Percentiles rank a stretch among this genome's conserved stretches.
Evolutionary conservation across 2,888 invertebrate genomes (phyloP).

Genomic region (Lamproptera curius): DNA sequence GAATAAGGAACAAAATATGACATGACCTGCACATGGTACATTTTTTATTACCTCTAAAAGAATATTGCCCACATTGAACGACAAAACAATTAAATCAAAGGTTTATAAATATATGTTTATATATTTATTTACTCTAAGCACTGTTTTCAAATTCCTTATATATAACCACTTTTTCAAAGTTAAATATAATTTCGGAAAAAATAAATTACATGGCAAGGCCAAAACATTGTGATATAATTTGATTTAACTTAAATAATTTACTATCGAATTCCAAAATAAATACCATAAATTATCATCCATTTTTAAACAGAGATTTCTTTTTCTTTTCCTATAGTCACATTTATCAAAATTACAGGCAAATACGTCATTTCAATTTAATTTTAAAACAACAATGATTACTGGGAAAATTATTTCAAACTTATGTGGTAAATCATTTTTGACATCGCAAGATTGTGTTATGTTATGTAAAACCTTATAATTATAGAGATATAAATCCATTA

Average conservation of each 20-base stretch:
- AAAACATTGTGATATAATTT: slow-evolving; percentile 33
- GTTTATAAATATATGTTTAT: slow-evolving; percentile 21
- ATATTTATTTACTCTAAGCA: slow-evolving; percentile 69
- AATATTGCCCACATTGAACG: too few species aligned
- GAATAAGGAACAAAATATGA: too few species aligned
- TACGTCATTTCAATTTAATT: too few species aligned
- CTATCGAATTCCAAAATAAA: not conserved
- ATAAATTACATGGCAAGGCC: slow-evolving; percentile 65
- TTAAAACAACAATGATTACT: too few species aligned
- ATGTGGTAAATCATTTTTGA: not conserved
- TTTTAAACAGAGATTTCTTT: too few species aligned
- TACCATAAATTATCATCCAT: not conserved
- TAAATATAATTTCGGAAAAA: slow-evolving; percentile 47
- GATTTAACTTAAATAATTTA: slow-evolving; percentile 12
- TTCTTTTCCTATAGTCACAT: too few species aligned
- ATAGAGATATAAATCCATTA: not conserved
- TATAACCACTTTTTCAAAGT: slow-evolving; percentile 50
- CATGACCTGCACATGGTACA: too few species aligned
- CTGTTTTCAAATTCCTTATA: slow-evolving; percentile 57
- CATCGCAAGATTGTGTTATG: not conserved
- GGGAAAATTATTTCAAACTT: too few species aligned
- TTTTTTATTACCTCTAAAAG: too few species aligned
- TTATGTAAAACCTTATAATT: not conserved
- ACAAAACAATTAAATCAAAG: slow-evolving; percentile 21
- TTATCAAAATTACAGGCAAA: too few species aligned